These are phyloP conservation scores for Lepus europaeus DNA, from an alignment of 2,113 vertebrate species.

Conservation along the genomic window DNA sequence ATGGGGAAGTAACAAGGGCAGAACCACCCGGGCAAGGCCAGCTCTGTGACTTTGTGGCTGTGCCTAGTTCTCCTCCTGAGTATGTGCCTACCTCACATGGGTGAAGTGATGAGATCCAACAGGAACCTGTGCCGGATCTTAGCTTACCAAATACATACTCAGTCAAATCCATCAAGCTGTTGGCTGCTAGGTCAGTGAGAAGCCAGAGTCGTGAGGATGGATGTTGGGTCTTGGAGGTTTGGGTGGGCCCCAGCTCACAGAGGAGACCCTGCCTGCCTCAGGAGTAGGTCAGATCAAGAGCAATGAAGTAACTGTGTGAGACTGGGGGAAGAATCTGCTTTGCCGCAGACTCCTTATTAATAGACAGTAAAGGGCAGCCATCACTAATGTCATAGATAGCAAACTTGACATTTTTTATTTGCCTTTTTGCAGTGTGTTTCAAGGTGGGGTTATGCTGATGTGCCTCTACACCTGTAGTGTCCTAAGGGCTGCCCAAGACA, in stretches of 20 bases:
- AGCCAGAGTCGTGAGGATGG: not conserved
- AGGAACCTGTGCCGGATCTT: not conserved
- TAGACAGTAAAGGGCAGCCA: not conserved
- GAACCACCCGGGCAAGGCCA: not conserved
- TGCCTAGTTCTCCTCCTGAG: not conserved
- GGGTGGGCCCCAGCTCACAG: no score
- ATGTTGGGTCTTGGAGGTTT: not conserved
- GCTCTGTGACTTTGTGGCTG: not conserved
- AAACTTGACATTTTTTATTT: constrained; percentile 14
- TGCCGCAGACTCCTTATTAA: not conserved
- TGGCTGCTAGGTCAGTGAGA: not conserved
- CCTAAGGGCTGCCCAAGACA: not conserved
- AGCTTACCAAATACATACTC: not conserved
- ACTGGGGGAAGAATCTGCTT: not conserved
- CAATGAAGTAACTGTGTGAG: not conserved
- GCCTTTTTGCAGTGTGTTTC: constrained; percentile 43
- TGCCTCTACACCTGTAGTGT: not conserved
- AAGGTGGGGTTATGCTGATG: constrained; percentile 1
- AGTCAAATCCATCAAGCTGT: not conserved
- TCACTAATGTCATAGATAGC: not conserved
- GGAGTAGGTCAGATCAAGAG: not conserved
- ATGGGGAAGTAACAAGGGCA: not conserved
- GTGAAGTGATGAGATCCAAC: not conserved
- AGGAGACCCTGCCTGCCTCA: not conserved
- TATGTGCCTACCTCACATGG: not conserved